Evolutionary conservation across 2,888 invertebrate species (phyloP).

Genomic region (Melanostoma mellinum): DNA sequence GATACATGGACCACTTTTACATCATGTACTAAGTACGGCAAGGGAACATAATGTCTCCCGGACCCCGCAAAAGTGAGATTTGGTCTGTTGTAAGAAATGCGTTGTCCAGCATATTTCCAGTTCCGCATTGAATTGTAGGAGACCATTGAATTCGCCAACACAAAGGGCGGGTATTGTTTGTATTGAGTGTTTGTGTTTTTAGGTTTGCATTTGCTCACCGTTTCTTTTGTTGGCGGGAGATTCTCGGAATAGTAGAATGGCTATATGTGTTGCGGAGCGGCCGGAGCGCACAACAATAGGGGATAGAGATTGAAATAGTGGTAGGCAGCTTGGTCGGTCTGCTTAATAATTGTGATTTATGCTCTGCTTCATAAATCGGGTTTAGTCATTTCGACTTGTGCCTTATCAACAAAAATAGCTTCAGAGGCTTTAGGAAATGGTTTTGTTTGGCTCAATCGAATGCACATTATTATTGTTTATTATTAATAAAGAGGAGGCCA

Average conservation of each 20-base stretch:
- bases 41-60: conserved; percentile 1
- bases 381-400: conserved; percentile 13
- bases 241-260: conserved; percentile 43
- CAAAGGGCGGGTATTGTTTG: conserved; percentile 62
- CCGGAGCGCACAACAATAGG: conserved; percentile 13
- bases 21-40: conserved; percentile 6
- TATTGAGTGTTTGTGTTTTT: conserved; percentile 32
- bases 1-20: not conserved
- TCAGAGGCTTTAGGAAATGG: conserved; percentile 24
- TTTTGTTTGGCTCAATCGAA: not conserved
- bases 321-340: conserved; percentile 19
- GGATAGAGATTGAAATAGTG: conserved; percentile 20
- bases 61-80: not conserved
- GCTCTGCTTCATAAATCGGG: conserved; percentile 50
- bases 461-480: too few relatives aligned
- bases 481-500: too few relatives aligned
- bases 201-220: conserved; percentile 2
- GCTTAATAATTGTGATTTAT: conserved; percentile 48
- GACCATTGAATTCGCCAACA: conserved; percentile 58
- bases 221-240: conserved; percentile 11
- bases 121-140: conserved; percentile 49
- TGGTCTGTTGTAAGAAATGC: conserved; percentile 3
- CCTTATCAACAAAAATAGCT: conserved; percentile 23
- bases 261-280: not conserved
- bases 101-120: conserved; percentile 50